These are phyloP conservation scores for Cassiopea andromeda DNA, from an alignment of 30 jellyfish, hydroid and myxozoan genomes.

Conservation along the genomic window DNA sequence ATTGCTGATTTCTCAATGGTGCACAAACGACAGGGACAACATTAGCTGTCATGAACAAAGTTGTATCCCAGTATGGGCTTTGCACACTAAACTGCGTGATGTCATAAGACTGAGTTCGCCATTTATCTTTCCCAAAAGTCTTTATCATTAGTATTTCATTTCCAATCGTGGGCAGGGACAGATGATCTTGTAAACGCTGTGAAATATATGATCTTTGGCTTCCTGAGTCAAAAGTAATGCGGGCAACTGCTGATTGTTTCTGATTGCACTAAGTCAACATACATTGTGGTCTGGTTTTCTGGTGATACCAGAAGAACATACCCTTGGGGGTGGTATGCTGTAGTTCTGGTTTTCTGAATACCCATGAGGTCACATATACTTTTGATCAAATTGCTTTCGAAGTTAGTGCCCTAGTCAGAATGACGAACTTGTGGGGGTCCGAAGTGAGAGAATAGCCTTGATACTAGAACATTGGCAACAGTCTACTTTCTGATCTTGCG, in stretches of 20 bases:
- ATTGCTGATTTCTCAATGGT: constrained; percentile 39
- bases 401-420: too few species aligned
- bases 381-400: too few species aligned
- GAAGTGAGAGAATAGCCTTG: too few species aligned
- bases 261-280: not conserved
- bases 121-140: constrained; percentile 30
- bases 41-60: constrained; percentile 28
- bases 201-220: constrained; percentile 43
- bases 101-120: constrained; percentile 10
- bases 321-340: not conserved
- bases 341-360: not conserved
- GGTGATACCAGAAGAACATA: constrained; percentile 6
- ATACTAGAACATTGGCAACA: too few species aligned
- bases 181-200: constrained; percentile 1
- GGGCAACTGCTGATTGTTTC: constrained; percentile 10
- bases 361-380: too few species aligned
- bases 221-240: constrained; percentile 13
- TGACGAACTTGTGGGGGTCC: too few species aligned
- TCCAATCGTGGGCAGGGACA: constrained; percentile 51
- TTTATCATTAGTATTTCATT: constrained; percentile 31
- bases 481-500: too few species aligned
- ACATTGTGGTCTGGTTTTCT: constrained; percentile 11
- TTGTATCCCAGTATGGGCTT: constrained; percentile 30
- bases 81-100: constrained; percentile 32
- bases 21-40: constrained; percentile 53